Evolutionary conservation across 2,888 invertebrate species (phyloP).

Genomic region (Netelia fuscicornis): DNA sequence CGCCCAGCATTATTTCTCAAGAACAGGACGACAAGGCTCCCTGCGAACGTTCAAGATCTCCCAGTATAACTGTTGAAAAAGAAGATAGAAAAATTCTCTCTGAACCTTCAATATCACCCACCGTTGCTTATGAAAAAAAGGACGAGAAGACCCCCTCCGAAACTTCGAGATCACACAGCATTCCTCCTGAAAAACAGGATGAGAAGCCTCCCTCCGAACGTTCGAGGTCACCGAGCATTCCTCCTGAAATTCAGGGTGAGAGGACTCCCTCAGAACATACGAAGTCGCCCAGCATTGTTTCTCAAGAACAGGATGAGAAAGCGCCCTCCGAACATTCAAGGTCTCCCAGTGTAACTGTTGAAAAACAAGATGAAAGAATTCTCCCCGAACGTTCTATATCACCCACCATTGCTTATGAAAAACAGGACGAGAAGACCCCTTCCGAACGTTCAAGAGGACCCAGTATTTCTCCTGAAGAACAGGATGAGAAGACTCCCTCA

Average conservation of each 20-base stretch:
- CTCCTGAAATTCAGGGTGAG: too few relatives aligned
- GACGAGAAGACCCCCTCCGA: not conserved
- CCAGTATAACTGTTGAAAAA: not conserved
- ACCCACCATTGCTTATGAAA: not conserved
- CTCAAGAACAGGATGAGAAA: too few relatives aligned
- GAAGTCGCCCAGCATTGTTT: too few relatives aligned
- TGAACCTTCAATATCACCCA: too few relatives aligned
- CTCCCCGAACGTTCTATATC: too few relatives aligned
- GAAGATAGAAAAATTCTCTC: too few relatives aligned
- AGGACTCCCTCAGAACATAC: too few relatives aligned
- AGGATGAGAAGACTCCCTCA: conserved; percentile 23
- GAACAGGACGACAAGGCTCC: too few relatives aligned
- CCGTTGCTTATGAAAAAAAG: not conserved
- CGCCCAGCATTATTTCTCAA: conserved; percentile 43
- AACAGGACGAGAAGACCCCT: not conserved
- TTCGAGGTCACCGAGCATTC: conserved; percentile 34
- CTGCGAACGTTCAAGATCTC: too few relatives aligned
- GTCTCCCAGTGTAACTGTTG: not conserved
- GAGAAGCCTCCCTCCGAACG: conserved; percentile 39
- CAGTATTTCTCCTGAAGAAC: conserved; percentile 27
- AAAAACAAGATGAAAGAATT: not conserved
- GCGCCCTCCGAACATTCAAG: not conserved
- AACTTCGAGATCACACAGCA: conserved; percentile 53
- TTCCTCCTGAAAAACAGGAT: not conserved
- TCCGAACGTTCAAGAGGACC: conserved; percentile 40